A percentile compares a stretch with the other conserved stretches of the same genome.
Evolutionary conservation across 92 coral and sea anemone genomes (phyloP).

Genomic region (Desmophyllum pertusum): DNA sequence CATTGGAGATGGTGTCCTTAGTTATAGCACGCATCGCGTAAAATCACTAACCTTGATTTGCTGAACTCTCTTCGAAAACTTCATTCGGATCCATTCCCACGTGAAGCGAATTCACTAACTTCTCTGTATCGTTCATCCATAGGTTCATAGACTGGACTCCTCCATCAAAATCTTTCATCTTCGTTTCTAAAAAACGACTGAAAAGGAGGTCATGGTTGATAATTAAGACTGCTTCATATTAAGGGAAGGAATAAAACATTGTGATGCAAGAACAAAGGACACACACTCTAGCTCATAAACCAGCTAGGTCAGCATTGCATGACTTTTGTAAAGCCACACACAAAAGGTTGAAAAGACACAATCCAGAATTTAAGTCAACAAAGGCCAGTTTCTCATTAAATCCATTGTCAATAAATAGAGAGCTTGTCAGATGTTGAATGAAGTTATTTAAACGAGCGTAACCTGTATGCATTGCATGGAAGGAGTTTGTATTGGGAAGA

Average conservation of each 20-base stretch:
- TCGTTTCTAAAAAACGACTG: constrained; percentile 41
- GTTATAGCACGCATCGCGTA: neutral
- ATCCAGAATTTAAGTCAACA: too few relatives aligned
- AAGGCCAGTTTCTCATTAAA: too few relatives aligned
- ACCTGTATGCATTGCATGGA: too few relatives aligned
- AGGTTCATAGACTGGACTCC: constrained; percentile 69
- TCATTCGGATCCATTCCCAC: constrained; percentile 76
- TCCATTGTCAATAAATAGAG: too few relatives aligned
- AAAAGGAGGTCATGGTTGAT: neutral
- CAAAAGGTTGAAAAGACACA: too few relatives aligned
- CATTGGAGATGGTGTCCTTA: neutral
- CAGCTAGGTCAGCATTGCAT: too few relatives aligned
- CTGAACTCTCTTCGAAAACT: constrained; percentile 26
- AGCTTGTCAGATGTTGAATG: too few relatives aligned
- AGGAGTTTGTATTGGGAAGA: too few relatives aligned
- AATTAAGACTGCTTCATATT: neutral
- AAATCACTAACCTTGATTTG: constrained; percentile 23
- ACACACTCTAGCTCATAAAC: too few relatives aligned
- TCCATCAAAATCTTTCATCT: constrained; percentile 62
- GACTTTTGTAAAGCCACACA: too few relatives aligned
- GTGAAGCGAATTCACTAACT: constrained; percentile 66
- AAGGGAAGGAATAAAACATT: neutral
- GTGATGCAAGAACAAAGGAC: too few relatives aligned
- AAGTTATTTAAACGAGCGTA: too few relatives aligned
- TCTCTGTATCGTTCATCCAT: constrained; percentile 85